Conservation (phyloP, 2,888 invertebrate genomes). For the Gnatocerus cornutus region DNA sequence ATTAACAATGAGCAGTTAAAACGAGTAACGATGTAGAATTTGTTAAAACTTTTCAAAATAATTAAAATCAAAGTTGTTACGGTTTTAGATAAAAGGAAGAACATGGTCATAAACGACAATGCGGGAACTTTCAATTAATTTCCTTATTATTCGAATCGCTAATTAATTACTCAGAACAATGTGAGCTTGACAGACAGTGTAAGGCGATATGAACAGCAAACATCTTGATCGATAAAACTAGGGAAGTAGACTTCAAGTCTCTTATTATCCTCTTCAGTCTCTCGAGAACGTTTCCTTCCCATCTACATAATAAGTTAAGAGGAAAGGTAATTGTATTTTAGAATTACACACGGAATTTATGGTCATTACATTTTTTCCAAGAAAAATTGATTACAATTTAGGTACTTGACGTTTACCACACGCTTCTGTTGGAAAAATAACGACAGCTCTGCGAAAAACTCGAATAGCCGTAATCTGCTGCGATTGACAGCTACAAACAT, state of each 20-base stretch:
- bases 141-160: conserved; percentile 39
- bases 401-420: background rate
- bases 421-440: background rate
- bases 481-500: too few species aligned
- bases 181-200: conserved; percentile 35
- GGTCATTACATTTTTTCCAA: background rate
- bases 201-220: conserved; percentile 46
- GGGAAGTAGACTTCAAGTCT: conserved; percentile 40
- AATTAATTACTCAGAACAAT: conserved; percentile 48
- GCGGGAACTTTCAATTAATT: conserved; percentile 45
- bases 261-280: conserved; percentile 42
- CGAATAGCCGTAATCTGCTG: too few species aligned
- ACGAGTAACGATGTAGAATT: background rate
- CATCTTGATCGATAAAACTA: conserved; percentile 46
- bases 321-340: background rate
- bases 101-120: conserved; percentile 24
- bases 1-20: conserved; percentile 6
- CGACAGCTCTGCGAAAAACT: background rate
- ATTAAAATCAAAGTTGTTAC: conserved; percentile 10
- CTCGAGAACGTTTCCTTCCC: conserved; percentile 37
- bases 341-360: background rate
- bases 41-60: background rate
- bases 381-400: background rate
- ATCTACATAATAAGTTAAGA: conserved; percentile 33
- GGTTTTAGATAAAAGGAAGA: background rate